Evolutionary conservation across 2,888 invertebrate genomes (phyloP).

Genomic region (Tetranychus truncatus): DNA sequence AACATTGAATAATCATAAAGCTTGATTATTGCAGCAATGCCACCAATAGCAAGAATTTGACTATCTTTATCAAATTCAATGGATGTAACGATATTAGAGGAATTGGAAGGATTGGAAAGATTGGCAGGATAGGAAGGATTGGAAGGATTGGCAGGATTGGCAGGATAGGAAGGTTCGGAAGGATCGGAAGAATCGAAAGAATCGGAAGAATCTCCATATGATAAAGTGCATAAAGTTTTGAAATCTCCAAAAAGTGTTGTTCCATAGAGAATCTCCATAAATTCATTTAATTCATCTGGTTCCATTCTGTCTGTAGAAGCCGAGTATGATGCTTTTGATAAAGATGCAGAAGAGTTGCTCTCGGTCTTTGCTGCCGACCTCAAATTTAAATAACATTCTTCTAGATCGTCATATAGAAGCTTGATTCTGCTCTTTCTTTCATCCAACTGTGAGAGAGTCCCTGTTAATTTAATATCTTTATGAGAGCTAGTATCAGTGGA

Average conservation of each 20-base stretch:
- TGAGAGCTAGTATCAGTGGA: too few relatives aligned
- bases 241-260: conserved; percentile 61
- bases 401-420: too few relatives aligned
- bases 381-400: conserved; percentile 38
- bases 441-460: too few relatives aligned
- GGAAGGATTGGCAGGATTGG: too few relatives aligned
- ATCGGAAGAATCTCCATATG: too few relatives aligned
- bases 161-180: too few relatives aligned
- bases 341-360: conserved; percentile 40
- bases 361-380: conserved; percentile 35
- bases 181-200: too few relatives aligned
- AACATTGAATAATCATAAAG: conserved; percentile 65
- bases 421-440: too few relatives aligned
- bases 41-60: conserved; percentile 85
- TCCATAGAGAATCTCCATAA: conserved; percentile 65
- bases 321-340: conserved; percentile 65
- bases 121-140: too few relatives aligned
- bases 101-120: conserved; percentile 61
- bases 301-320: conserved; percentile 26
- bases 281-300: conserved; percentile 37
- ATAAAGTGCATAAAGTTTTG: conserved; percentile 61
- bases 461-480: too few relatives aligned
- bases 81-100: conserved; percentile 43
- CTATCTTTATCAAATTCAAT: conserved; percentile 91
- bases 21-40: conserved; percentile 82